Evolutionary conservation across 1,140 invertebrate species (phyloP).

Genomic region (Sitobion miscanthi): DNA sequence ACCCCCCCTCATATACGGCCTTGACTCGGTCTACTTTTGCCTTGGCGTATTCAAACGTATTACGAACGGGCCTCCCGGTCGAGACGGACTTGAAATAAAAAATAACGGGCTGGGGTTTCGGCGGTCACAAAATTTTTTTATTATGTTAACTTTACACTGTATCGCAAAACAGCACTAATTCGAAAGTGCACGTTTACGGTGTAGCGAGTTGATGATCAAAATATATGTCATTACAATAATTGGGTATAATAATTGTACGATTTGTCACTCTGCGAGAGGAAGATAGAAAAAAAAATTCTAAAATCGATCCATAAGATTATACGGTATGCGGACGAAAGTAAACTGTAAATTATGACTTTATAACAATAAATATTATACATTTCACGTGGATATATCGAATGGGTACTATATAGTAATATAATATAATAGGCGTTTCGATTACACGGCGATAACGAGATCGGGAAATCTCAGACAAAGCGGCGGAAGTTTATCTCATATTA

Average conservation of each 20-base stretch:
- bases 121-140: too few species aligned
- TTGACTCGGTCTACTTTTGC: too few species aligned
- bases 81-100: too few species aligned
- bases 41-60: too few species aligned
- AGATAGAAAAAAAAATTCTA: not conserved
- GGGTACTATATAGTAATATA: too few species aligned
- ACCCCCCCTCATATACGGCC: too few species aligned
- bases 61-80: too few species aligned
- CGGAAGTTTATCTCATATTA: not conserved
- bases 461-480: not conserved
- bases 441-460: not conserved
- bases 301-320: not conserved
- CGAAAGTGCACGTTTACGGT: not conserved
- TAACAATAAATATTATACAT: not conserved
- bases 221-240: not conserved
- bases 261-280: not conserved
- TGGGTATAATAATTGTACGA: not conserved
- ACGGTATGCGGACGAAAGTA: not conserved
- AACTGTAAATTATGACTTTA: not conserved
- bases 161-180: too few species aligned
- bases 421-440: not conserved
- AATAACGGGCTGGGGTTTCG: too few species aligned
- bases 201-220: not conserved
- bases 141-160: too few species aligned
- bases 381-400: not conserved